Base-by-base conservation (phyloP, 1,140 invertebrate species). In the Cherax quadricarinatus region DNA sequence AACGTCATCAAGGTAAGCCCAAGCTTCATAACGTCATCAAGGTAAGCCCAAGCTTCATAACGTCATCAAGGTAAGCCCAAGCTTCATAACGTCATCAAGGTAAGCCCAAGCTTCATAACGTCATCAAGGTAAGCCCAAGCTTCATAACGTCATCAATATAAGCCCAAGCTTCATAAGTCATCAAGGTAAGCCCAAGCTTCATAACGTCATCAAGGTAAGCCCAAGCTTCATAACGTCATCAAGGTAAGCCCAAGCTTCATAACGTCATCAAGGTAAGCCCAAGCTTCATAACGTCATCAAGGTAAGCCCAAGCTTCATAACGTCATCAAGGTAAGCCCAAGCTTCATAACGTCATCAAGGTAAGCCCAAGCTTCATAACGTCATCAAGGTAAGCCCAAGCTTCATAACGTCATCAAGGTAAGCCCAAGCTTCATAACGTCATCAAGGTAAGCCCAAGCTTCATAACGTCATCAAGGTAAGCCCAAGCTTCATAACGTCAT, bases 121-220 rank as follows among this genome's bases (percentile, higher is more conserved):
- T n/a, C 62, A 66, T 66, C 3, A 66, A 66, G 21, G 7, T 66
- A 66, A 14, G 14, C 16, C 53, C 53, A 10, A 3, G 53, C 7
- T 7, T 14, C 97, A 98, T 94, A 97, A 98, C 94, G 96, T 98
- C 41, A 79, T 79, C 41, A 88, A 86, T 2, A 16, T 66, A 66
- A 14, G 16, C 18, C 4, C 41, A 0, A 7, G 14, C 4, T 66
- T 18, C 62, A 66, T 66, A 9, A 18, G 62, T 66, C 62, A 66
- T 66, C 62, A 66, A 66, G 21, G 62, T 66, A 66, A 14, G 14
- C 16, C 4, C 41, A 0, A 7, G 14, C 4, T 66, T 18, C 62
- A 66, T 66, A 9, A 18, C 62, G 62, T 66, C 62, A 66, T 66
- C 16, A 66, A 66, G 21, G 62, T 66, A 66, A 14, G 14, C 16